Base-by-base conservation (phyloP, 2,888 invertebrate species). In the Sarcophaga carnaria region DNA sequence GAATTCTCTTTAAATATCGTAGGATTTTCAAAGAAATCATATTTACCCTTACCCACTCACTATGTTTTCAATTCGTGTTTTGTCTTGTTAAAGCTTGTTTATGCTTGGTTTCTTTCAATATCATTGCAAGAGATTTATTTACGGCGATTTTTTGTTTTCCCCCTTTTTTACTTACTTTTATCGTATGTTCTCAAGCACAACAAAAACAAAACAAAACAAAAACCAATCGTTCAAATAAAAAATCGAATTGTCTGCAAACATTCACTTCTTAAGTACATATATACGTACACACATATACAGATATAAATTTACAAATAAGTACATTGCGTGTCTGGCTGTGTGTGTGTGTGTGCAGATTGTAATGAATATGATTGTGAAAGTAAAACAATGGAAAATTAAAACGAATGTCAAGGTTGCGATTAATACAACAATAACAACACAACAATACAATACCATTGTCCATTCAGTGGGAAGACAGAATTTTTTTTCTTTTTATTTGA, bases 331-430 rank as follows among this genome's bases (percentile, higher is more conserved):
- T 54, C 3, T 1, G 20, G 1, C 14, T 12, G 49, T 4, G 54
- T 17, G 20, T 14, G 49, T 4, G 54, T 17, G 25, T 45, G 8
- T 37, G 49, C 22, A 17, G 1, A 47, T 62, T 49, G 20, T 20
- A 72, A 64, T 25, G 49, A 70, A 70, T 49, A 54, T 64, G 62
- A 76, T 54, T 70, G 64, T 64, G 64, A 76, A 45, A 66, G 49
- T 3, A 76, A 70, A 54, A 81, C 12, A 59, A 22, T 14, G 45
- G 14, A 76, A 76, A 69, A 76, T n/a, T 82, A 17, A 82, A 82
- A 59, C 82, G 76, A 82, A 82, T 82, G 76, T 82, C 82, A 82
- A 82, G 82, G 82, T 76, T 70, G 71, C 37, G 17, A 49, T 54
- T 54, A 54, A 37, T 25, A 60, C 12, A 79, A 20, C 54, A 45